Percentiles rank a stretch among this genome's conserved stretches.
These are phyloP conservation scores for Acanthopleura granulata DNA, from an alignment of 2,888 invertebrate genomes.

Conservation along the genomic window DNA sequence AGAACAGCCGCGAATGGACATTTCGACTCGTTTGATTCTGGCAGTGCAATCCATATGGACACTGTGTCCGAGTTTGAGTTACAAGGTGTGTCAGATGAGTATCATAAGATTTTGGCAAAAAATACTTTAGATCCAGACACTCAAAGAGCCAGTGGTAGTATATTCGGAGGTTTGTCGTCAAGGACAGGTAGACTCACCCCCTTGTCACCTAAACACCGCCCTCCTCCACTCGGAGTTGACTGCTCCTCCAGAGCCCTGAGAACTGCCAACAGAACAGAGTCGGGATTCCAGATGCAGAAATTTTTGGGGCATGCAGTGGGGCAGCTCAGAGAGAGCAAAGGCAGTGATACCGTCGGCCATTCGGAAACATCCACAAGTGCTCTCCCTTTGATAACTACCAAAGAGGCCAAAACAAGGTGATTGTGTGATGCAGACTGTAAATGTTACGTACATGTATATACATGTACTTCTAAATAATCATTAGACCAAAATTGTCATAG, in stretches of 20 bases:
- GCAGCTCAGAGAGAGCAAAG: neutral
- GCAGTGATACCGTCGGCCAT: conserved; percentile 36
- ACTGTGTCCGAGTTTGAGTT: conserved; percentile 38
- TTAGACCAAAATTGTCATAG: too few relatives aligned
- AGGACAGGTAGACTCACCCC: conserved; percentile 27
- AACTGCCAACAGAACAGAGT: conserved; percentile 50
- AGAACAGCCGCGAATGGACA: too few relatives aligned
- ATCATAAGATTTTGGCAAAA: conserved; percentile 18
- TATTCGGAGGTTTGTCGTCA: neutral
- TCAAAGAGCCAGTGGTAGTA: neutral
- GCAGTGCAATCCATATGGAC: neutral
- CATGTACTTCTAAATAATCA: too few relatives aligned
- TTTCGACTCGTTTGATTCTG: too few relatives aligned
- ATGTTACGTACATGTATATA: too few relatives aligned
- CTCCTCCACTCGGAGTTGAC: conserved; percentile 50
- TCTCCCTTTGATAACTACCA: conserved; percentile 49
- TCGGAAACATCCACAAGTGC: conserved; percentile 45
- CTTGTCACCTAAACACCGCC: conserved; percentile 38
- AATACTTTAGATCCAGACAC: neutral
- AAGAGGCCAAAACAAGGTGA: conserved; percentile 59
- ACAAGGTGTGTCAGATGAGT: conserved; percentile 36
- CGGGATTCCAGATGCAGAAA: neutral
- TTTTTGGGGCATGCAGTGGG: neutral
- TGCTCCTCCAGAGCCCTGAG: conserved; percentile 45
- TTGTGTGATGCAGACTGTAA: neutral